Base-by-base conservation (phyloP, 1,140 invertebrate species). In the Lepidurus packardi region DNA sequence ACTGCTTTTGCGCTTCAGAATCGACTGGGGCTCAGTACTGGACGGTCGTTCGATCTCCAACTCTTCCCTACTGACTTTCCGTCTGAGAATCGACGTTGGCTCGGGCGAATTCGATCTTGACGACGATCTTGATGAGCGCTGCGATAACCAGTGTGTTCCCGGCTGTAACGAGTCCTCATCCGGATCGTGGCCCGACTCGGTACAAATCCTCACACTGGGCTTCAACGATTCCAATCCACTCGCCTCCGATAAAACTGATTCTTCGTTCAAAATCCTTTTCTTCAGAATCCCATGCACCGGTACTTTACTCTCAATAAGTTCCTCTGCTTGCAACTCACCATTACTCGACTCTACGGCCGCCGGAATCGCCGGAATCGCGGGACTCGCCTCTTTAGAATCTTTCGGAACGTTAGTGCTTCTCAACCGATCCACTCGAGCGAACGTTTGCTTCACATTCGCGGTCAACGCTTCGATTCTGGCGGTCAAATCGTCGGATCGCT, bases 31-130 rank as follows among this genome's bases (percentile, higher is more conserved):
- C 13, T 79, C 77, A 24, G 45, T 43, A 41, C 76, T 75, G 2
- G 76, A 44, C 73, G 47, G 76, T 9, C 53, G 11, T 44, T 65
- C 21, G 0, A 53, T 11, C 10, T 79, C 41, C 13, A 78, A 41
- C 43, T 78, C 44, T 44, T 74, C 76, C 34, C 79, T 77, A 47
- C 78, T 79, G 0, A 34, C 88, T 85, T 93, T 93, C 81, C 91
- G 88, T 85, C 93, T 93, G n/a, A 93, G 84, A 81, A 93, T 94
- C 45, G 92, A 93, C 75, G 93, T 89, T 41, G 89, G 87, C 9
- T 79, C 77, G 43, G 47, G 73, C 41, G 78, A 53, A 80, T 79
- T 86, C 83, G 88, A 85, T 84, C 87, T 83, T 78, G 82, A 80
- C 65, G 84, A 80, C 77, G 76, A 80, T 76, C 79, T 73, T 73